Conservation (phyloP, 2,113 vertebrate genomes). For the Grallaria varia region DNA sequence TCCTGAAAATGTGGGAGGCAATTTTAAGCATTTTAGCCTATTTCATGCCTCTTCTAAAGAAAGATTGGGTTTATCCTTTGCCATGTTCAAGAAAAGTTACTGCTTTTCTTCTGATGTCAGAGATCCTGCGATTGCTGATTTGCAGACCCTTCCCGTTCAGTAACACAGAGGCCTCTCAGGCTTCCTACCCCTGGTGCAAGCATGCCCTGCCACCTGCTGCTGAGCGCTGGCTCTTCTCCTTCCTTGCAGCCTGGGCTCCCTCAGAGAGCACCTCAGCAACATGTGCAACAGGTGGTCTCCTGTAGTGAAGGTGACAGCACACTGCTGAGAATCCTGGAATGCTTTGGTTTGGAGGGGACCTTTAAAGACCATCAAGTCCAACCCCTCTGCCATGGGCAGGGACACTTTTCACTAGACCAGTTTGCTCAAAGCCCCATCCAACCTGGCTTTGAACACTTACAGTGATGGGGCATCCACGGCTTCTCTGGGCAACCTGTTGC, state of each 20-base stretch:
- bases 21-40: neutral
- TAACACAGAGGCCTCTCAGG: neutral
- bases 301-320: neutral
- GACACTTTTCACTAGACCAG: neutral
- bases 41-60: neutral
- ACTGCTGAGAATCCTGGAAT: neutral
- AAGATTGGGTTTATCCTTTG: neutral
- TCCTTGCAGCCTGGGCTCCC: neutral
- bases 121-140: neutral
- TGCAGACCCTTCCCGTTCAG: neutral
- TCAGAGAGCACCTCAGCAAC: no score
- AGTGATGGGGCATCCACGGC: fast-evolving
- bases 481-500: neutral
- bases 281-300: neutral
- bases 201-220: neutral
- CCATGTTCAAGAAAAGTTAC: fast-evolving
- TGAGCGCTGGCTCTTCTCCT: fast-evolving
- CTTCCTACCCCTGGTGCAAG: neutral
- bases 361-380: neutral
- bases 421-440: neutral
- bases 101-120: neutral
- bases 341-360: neutral
- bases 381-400: no score
- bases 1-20: neutral
- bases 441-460: neutral